Evolutionary conservation across 2,888 invertebrate genomes (phyloP).

Genomic region (Penaeus monodon): DNA sequence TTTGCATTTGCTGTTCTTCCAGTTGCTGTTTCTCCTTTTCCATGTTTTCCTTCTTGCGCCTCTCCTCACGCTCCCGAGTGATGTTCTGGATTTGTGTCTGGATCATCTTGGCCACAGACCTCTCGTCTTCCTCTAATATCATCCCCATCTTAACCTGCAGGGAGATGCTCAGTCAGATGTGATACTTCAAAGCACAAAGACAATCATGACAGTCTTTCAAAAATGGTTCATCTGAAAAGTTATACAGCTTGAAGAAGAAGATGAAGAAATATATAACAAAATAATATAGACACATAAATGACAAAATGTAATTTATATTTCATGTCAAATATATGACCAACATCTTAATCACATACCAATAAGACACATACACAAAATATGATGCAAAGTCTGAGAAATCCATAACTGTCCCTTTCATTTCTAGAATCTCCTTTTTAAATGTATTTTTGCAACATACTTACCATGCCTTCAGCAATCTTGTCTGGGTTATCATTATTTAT

Average conservation of each 20-base stretch:
- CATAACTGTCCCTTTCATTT: no score
- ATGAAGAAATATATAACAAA: no score
- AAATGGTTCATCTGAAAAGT: no score
- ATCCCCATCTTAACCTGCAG: slow-evolving; percentile 86
- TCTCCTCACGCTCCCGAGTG: slow-evolving; percentile 76
- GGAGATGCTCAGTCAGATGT: neutral
- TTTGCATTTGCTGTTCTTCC: slow-evolving; percentile 65
- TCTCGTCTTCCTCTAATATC: slow-evolving; percentile 94
- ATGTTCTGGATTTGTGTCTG: slow-evolving; percentile 80
- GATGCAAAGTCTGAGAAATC: no score
- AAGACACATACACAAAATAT: no score
- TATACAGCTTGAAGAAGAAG: no score
- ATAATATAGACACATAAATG: no score
- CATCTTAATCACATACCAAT: no score
- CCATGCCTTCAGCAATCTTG: slow-evolving; percentile 94
- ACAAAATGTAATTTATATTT: no score
- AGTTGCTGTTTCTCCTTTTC: slow-evolving; percentile 65
- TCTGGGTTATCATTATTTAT: slow-evolving; percentile 91
- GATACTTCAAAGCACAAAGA: neutral
- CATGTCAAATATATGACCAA: no score
- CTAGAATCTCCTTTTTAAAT: neutral
- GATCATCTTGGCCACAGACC: slow-evolving; percentile 90
- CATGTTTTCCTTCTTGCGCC: slow-evolving; percentile 69
- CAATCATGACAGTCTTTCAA: neutral
- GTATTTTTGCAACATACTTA: slow-evolving; percentile 67